These are phyloP conservation scores for Leptodirus hochenwartii DNA, from an alignment of 2,888 invertebrate species.

Conservation along the genomic window DNA sequence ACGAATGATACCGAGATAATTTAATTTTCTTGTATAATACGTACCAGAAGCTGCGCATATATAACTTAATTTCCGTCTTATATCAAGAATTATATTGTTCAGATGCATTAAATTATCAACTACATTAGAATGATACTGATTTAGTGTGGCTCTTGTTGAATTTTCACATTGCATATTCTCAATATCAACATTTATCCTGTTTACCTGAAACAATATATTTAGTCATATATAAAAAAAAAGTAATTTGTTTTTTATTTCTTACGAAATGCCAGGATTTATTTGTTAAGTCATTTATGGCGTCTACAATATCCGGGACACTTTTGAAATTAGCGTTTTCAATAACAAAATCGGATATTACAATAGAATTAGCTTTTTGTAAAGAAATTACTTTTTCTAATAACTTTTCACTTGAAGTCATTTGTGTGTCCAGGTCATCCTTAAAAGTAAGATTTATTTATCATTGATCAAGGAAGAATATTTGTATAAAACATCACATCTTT, in stretches of 20 bases:
- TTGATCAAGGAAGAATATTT: too few species aligned
- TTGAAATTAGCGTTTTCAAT: slow-evolving; percentile 17
- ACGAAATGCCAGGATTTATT: slow-evolving; percentile 25
- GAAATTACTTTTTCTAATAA: slow-evolving; percentile 25
- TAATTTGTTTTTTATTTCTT: too few species aligned
- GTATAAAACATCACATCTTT: too few species aligned
- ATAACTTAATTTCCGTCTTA: slow-evolving; percentile 25
- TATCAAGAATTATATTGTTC: slow-evolving; percentile 24
- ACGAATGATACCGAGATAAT: too few species aligned
- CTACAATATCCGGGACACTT: slow-evolving; percentile 19
- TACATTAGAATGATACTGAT: slow-evolving; percentile 13
- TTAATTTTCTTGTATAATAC: too few species aligned
- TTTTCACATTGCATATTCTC: too few species aligned
- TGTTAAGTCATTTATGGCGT: slow-evolving; percentile 25
- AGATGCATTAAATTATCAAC: slow-evolving; percentile 13
- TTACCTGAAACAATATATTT: too few species aligned
- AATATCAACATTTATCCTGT: too few species aligned
- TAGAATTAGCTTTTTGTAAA: slow-evolving; percentile 25
- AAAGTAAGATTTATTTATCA: slow-evolving; percentile 6
- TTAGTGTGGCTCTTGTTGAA: too few species aligned
- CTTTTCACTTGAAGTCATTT: slow-evolving; percentile 24
- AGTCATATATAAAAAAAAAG: too few species aligned
- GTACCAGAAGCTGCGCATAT: slow-evolving; percentile 26
- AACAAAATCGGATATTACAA: slow-evolving; percentile 17
- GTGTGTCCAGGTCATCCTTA: slow-evolving; percentile 25